Conservation (phyloP, 2,113 vertebrate species). For the Sorex araneus region DNA sequence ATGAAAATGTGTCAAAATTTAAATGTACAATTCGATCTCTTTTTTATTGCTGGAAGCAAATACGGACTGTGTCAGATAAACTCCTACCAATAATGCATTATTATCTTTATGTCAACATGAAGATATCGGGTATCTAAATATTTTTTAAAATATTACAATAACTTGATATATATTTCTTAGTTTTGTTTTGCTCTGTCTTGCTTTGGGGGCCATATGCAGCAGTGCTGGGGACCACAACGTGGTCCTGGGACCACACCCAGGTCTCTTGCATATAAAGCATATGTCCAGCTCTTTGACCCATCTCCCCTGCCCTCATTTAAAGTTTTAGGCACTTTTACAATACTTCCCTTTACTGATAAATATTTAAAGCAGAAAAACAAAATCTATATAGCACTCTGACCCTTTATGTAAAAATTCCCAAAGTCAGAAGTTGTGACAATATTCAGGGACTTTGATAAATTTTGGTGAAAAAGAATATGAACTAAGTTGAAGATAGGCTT, state of each 20-base stretch:
- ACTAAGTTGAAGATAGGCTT: not conserved
- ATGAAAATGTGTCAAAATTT: constrained; percentile 22
- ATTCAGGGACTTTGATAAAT: not conserved
- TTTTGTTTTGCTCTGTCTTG: too few relatives aligned
- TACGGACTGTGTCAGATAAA: not conserved
- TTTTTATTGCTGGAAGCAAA: constrained; percentile 33
- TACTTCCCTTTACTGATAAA: constrained; percentile 44
- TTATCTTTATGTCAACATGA: not conserved
- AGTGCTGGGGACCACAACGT: too few relatives aligned
- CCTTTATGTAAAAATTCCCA: constrained; percentile 42
- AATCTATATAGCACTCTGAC: constrained; percentile 3
- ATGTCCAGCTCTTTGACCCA: too few relatives aligned
- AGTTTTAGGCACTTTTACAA: constrained; percentile 54
- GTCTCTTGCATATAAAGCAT: too few relatives aligned
- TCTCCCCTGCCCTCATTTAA: not conserved
- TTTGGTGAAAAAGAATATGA: not conserved
- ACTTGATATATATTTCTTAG: not conserved
- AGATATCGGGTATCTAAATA: not conserved
- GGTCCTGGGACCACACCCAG: too few relatives aligned
- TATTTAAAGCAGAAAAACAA: constrained; percentile 55
- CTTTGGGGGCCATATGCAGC: too few relatives aligned
- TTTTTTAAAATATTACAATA: constrained; percentile 31
- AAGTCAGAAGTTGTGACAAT: constrained; percentile 30
- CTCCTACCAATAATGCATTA: not conserved
- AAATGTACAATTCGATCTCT: constrained; percentile 24